A percentile compares a stretch with the other conserved stretches of the same genome.
Evolutionary conservation across 2,113 vertebrate genomes (phyloP).

Genomic region (Lagopus muta): DNA sequence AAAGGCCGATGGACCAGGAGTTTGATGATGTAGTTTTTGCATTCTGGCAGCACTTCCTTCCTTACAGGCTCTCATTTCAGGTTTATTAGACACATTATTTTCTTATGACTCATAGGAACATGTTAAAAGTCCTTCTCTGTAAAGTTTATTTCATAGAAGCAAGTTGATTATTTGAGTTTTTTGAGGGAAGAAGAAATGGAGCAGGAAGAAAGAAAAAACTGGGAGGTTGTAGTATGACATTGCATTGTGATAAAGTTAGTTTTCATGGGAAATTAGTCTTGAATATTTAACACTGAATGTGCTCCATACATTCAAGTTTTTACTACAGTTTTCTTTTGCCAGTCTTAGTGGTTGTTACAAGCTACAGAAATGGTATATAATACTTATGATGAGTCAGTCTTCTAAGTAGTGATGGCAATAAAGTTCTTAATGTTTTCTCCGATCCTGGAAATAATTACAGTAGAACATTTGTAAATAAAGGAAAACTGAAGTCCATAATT

Average conservation of each 20-base stretch:
- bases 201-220: neutral
- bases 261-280: neutral
- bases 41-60: neutral
- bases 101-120: neutral
- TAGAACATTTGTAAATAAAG: neutral
- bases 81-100: fast-evolving
- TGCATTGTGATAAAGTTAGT: neutral
- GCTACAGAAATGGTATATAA: neutral
- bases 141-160: neutral
- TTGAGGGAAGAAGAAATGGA: neutral
- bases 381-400: neutral
- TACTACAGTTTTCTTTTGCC: neutral
- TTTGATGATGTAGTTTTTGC: neutral
- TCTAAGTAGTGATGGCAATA: neutral
- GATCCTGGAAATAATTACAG: neutral
- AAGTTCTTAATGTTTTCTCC: neutral
- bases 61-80: neutral
- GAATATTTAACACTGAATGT: neutral
- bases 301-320: neutral
- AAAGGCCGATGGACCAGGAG: neutral
- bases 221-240: neutral
- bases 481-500: neutral
- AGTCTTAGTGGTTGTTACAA: neutral
- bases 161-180: neutral
- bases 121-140: neutral